These are phyloP conservation scores for Strix uralensis DNA, from an alignment of 2,113 vertebrate genomes.

Conservation along the genomic window DNA sequence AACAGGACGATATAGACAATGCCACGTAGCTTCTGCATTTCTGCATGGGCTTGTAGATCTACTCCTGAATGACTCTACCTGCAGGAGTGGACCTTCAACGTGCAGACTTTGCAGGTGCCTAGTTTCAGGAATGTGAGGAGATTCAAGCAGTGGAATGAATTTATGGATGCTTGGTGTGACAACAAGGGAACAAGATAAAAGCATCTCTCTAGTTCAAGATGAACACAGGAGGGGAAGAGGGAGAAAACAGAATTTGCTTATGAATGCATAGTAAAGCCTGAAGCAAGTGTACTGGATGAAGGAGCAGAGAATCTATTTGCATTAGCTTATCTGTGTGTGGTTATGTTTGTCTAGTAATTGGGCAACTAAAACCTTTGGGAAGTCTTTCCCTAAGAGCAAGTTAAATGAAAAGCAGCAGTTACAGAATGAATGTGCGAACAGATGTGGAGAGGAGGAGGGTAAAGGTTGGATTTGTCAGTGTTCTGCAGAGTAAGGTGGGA, in stretches of 20 bases:
- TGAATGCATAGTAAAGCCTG: conserved; percentile 8
- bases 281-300: neutral
- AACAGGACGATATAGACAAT: neutral
- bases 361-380: conserved; percentile 9
- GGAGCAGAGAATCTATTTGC: conserved; percentile 30
- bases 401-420: conserved; percentile 25
- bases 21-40: neutral
- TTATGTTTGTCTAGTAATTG: conserved; percentile 40
- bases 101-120: neutral
- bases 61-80: neutral
- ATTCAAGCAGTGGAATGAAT: neutral
- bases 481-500: neutral
- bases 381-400: neutral
- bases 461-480: neutral
- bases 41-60: neutral
- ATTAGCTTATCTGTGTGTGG: conserved; percentile 29
- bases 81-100: neutral
- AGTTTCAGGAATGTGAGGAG: neutral
- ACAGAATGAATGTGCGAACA: neutral
- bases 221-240: neutral
- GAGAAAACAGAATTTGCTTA: conserved; percentile 12
- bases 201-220: neutral
- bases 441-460: neutral
- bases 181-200: neutral
- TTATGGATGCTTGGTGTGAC: neutral